phyloP scores from a whole-genome alignment of 2,113 vertebrate genomes.

The Mandrillus leucophaeus region DNA sequence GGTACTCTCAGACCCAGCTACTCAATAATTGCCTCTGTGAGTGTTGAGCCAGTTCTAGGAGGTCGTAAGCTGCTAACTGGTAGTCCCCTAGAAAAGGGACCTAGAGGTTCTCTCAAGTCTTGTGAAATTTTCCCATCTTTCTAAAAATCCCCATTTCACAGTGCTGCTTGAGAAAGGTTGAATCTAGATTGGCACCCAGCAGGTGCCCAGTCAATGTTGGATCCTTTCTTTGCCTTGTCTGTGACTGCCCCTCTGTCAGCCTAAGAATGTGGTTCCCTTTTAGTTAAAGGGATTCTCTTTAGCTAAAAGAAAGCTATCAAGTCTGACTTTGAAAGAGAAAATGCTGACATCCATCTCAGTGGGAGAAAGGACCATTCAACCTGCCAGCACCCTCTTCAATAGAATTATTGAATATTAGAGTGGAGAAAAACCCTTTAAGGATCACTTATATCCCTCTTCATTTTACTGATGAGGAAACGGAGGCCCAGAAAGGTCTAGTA shows the following conservation, averaged over 20 bases:
- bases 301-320: not conserved
- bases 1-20: not conserved
- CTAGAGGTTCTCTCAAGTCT: not conserved
- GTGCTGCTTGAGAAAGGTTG: not conserved
- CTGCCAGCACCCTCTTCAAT: not conserved
- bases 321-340: not conserved
- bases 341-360: not conserved
- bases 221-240: not conserved
- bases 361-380: not conserved
- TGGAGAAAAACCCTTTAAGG: not conserved
- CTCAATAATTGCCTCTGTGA: not conserved
- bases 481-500: not conserved
- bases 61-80: not conserved
- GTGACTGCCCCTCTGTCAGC: not conserved
- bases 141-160: not conserved
- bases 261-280: not conserved
- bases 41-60: not conserved
- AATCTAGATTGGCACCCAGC: accelerated
- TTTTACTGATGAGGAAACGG: not conserved
- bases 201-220: not conserved
- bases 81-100: not conserved
- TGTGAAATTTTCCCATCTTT: not conserved
- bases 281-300: not conserved
- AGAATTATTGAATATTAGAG: not conserved
- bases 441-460: not conserved